Evolutionary conservation across 2,113 vertebrate species (phyloP).

Genomic region (Pimephales promelas): DNA sequence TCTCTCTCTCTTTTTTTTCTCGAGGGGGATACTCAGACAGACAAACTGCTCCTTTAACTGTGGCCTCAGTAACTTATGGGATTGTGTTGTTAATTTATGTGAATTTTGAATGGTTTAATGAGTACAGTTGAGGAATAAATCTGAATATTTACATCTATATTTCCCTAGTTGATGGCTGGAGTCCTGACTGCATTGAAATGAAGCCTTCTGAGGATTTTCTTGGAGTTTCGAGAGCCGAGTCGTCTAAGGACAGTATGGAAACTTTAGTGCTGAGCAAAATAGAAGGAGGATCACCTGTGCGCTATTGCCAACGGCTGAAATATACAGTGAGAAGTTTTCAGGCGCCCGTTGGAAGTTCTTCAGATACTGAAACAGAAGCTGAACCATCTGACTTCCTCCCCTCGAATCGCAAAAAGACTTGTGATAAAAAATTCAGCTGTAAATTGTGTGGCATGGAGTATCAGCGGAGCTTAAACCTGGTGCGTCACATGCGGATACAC

Average conservation of each 20-base stretch:
- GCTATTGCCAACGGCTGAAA: constrained; percentile 22
- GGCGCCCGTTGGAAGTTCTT: neutral
- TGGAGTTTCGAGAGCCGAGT: neutral
- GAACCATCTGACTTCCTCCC: neutral
- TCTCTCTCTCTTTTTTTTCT: no score
- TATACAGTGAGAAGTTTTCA: neutral
- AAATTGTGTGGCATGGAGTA: constrained; percentile 38
- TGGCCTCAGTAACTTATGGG: neutral
- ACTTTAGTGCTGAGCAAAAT: neutral
- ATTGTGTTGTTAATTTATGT: neutral
- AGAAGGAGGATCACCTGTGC: neutral
- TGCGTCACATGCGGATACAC: constrained; percentile 44
- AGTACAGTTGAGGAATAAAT: neutral
- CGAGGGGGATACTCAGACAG: no score
- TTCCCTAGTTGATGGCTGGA: neutral
- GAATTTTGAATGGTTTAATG: neutral
- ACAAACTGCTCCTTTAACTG: no score
- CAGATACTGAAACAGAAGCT: neutral
- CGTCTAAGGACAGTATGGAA: neutral
- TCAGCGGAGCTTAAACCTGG: neutral
- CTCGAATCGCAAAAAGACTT: neutral
- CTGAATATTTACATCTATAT: neutral
- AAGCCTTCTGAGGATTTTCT: neutral
- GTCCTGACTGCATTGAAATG: neutral
- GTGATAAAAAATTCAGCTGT: neutral